These are phyloP conservation scores for Trimorus sp. DNA, from an alignment of 2,888 invertebrate genomes.

Conservation along the genomic window DNA sequence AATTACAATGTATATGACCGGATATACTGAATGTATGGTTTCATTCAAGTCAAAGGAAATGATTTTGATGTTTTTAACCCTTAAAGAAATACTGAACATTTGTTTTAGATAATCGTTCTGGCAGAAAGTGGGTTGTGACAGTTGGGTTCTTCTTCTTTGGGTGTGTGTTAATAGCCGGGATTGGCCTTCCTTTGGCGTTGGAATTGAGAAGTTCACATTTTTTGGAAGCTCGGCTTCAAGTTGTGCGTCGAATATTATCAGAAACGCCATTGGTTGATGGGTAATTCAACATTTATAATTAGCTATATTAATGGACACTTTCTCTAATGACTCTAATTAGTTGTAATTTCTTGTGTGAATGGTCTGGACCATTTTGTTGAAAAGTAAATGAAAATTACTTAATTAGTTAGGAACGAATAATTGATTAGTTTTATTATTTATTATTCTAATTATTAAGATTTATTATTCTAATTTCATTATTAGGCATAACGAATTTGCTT, in stretches of 20 bases:
- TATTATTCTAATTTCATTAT: slow-evolving; percentile 8
- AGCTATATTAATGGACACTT: no score
- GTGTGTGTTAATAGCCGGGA: slow-evolving; percentile 80
- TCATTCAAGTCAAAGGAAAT: not conserved
- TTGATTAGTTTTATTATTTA: no score
- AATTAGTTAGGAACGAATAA: no score
- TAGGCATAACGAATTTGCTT: slow-evolving; percentile 82
- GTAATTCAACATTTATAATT: slow-evolving; percentile 63
- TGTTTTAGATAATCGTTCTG: slow-evolving; percentile 69
- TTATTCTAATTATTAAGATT: no score
- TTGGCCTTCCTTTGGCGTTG: slow-evolving; percentile 83
- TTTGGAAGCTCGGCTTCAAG: slow-evolving; percentile 83
- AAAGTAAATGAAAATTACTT: no score
- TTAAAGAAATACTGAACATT: no score
- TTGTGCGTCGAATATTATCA: slow-evolving; percentile 83
- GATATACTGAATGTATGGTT: not conserved
- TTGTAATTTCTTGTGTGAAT: no score
- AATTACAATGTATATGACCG: not conserved
- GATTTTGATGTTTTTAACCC: not conserved
- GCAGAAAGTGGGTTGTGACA: slow-evolving; percentile 77
- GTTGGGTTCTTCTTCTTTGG: slow-evolving; percentile 77
- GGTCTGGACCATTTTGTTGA: not conserved
- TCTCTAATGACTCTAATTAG: no score
- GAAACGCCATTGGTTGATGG: slow-evolving; percentile 84
- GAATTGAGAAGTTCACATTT: slow-evolving; percentile 84